Evolutionary conservation across 2,888 invertebrate species (phyloP).

Genomic region (Cataglyphis albicans): DNA sequence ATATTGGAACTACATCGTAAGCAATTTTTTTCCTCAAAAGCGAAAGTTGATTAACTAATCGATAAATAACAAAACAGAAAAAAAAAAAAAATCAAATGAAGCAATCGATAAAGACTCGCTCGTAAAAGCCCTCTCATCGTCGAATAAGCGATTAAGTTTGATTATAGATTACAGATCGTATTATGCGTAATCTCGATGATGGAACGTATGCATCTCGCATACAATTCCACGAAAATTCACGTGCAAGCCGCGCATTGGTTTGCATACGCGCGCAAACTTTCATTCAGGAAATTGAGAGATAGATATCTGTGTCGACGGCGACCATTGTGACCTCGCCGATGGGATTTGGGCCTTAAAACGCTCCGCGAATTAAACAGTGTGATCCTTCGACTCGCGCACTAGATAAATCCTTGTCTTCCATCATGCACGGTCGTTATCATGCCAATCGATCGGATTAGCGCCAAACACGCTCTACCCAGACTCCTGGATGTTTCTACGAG

Average conservation of each 20-base stretch:
- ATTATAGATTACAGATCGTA: constrained; percentile 17
- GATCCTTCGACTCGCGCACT: constrained; percentile 61
- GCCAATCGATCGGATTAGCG: constrained; percentile 71
- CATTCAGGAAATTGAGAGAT: constrained; percentile 77
- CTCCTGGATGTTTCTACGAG: background rate
- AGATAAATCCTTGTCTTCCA: constrained; percentile 71
- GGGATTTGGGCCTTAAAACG: constrained; percentile 75
- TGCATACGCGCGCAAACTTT: constrained; percentile 72
- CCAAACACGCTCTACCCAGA: constrained; percentile 56
- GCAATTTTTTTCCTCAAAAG: constrained; percentile 20
- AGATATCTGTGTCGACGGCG: constrained; percentile 75
- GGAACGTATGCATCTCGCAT: constrained; percentile 23
- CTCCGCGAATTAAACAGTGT: constrained; percentile 73
- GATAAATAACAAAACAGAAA: background rate
- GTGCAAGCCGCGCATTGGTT: constrained; percentile 48
- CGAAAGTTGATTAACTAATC: constrained; percentile 18
- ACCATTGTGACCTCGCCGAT: constrained; percentile 72
- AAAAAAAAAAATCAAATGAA: background rate
- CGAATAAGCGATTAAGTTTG: constrained; percentile 6
- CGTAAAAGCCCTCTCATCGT: background rate
- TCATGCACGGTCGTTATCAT: constrained; percentile 67
- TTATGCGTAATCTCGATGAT: constrained; percentile 42
- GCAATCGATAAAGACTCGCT: background rate
- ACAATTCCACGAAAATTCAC: constrained; percentile 53
- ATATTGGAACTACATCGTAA: constrained; percentile 5